Evolutionary conservation across 2,113 vertebrate genomes (phyloP).

Genomic region (Gorsachius goisagi): DNA sequence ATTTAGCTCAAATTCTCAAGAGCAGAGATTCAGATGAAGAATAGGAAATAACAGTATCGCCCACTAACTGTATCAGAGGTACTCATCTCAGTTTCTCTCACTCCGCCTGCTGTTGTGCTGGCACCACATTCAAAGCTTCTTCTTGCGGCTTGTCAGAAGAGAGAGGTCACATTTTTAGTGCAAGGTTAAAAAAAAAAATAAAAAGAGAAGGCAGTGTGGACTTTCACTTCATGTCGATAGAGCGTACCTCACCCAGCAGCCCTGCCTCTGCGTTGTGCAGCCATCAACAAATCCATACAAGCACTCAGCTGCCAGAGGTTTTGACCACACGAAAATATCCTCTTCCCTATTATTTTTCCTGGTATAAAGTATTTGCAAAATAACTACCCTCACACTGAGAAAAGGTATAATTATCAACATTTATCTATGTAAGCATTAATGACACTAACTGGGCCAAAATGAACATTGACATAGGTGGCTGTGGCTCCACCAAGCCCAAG

Average conservation of each 20-base stretch:
- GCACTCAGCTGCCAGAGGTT: not conserved
- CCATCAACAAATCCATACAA: not conserved
- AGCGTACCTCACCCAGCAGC: not conserved
- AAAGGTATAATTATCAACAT: not conserved
- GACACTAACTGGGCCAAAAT: not conserved
- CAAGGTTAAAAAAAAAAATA: not conserved
- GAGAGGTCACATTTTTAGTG: not conserved
- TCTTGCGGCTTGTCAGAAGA: not conserved
- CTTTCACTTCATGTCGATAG: not conserved
- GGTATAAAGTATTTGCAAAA: not conserved
- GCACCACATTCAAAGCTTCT: not conserved
- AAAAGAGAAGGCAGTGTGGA: not conserved
- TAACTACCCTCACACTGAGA: not conserved
- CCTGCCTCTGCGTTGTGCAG: not conserved
- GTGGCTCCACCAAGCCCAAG: not conserved
- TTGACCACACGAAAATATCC: not conserved
- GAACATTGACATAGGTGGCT: not conserved
- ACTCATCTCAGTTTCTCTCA: not conserved
- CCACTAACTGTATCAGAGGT: not conserved
- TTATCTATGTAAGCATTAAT: not conserved
- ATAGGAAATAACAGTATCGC: not conserved
- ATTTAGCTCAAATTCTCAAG: not conserved
- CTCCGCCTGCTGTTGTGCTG: not conserved
- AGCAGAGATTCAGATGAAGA: not conserved
- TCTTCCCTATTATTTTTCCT: not conserved